Base-by-base conservation (phyloP, 1,140 invertebrate species). In the Monochamus saltuarius region DNA sequence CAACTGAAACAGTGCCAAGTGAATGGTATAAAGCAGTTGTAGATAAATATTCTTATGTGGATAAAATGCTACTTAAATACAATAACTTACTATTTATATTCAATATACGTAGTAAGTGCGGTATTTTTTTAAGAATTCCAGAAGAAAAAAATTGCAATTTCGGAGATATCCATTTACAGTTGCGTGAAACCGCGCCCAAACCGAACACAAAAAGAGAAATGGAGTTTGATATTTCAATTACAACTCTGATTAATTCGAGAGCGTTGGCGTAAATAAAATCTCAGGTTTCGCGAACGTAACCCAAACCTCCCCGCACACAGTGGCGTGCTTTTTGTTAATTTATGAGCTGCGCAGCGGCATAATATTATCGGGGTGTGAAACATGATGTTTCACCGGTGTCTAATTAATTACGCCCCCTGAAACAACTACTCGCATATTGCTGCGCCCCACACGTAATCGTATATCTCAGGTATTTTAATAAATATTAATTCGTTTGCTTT, bases 191-290 rank as follows among this genome's bases (percentile, higher is more conserved):
- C 22, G 22, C 22, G 22, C 22, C 22, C 22, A 29, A 29, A 29
- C 22, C 22, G 22, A 29, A 29, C 22, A 6, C 22, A 29, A 29
- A 29, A 29, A 29, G 22, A 29, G 22, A 29, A 29, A 29, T 29
- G 43, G 43, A 56, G 53, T 56, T 40, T 35, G 53, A 56, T 42
- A 56, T 56, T 56, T 56, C 40, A 56, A 56, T 56, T 56, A 17
- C 40, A 35, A 29, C 40, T 56, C 39, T 56, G 53, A 56, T 56
- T 42, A 56, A 56, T 42, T 42, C 17, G 35, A 29, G 34, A 38
- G 40, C 22, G 38, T 40, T 45, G 16, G 39, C 53, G 43, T 56
- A 56, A 56, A 56, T 56, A 42, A 56, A 56, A 29, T 7, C 53
- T 37, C 17, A 56, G 40, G 42, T 56, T 56, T 56, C 53, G 8